Evolutionary conservation across 2,113 vertebrate genomes (phyloP), one percentile per base, ranked within the genome.

Genomic region (Myotis yumanensis): DNA sequence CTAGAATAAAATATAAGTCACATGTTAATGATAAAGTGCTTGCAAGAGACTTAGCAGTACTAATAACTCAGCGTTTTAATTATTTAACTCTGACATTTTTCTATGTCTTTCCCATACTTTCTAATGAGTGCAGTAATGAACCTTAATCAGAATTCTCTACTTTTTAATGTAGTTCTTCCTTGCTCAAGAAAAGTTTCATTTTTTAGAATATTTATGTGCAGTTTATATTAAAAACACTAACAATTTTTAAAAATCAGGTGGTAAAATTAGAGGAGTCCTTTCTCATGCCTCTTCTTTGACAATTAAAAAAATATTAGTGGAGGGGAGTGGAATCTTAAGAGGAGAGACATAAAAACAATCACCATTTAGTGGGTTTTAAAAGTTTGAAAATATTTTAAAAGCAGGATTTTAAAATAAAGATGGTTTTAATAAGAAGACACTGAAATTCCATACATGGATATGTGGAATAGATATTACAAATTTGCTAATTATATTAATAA

Each of bases 1-100:
- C 99, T 99, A 97, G 92, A 97, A 97, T 96, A 95, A 98, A 97
- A 97, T 40, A 66, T 69, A 3, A 0, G 68, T 0, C 91, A 95
- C 28, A 37, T 77, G 54, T 96, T 96, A 89, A 97, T 96, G n/a
- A 95, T 17, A 87, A 88, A 94, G 91, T 73, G 32, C 59, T 93
- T 83, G 79, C 71, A 89, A 81, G 94, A 96, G 85, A 85, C 79
- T 35, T 11, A 48, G 76, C 90, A 43, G 87, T 16, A 77, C n/a
- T 95, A 95, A 87, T 93, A 88, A 94, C 84, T 93, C 88, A 95
- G 95, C 30, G 62, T 93, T 51, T 97, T 59, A 96, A 96, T 68
- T 86, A 96, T 96, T 97, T 35, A 97, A 57, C 86, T 66, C 90
- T 90, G 72, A 95, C 93, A 97, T 96, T 96, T 96, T 88, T 75